Evolutionary conservation across 2,888 invertebrate genomes (phyloP), one percentile per base, ranked within the genome.

Genomic region (Epistrophe eligans): DNA sequence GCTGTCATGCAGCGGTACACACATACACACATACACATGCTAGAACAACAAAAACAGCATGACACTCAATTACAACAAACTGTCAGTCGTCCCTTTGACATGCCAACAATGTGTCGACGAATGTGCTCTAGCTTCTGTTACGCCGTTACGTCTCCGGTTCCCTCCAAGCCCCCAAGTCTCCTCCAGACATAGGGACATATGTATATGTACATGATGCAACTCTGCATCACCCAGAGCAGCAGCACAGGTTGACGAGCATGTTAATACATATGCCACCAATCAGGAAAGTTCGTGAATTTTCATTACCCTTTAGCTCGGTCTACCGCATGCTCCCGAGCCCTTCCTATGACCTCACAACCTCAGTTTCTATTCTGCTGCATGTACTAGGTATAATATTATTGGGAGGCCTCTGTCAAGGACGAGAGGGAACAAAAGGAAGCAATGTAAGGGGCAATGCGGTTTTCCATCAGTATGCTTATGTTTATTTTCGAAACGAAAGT

Each of bases 21-120:
- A 74, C 64, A 64, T 58, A 74, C 40, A 81, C 73, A 74, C 64
- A 64, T 35, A 66, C 32, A 66, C 73, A 77, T 50, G 74, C 74
- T 71, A 57, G 43, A 87, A 83, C 64, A 79, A 87, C 85, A 87
- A 87, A 77, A 87, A 82, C 82, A 87, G 72, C 77, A 79, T 82
- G 83, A 83, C 87, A 87, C 87, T 87, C 87, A 87, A 87, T 87
- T 87, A 87, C 87, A 83, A 82, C 87, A 87, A 87, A 79, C 87
- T 83, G 82, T 87, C 87, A 81, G 85, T 82, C 77, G 64, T 82
- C 70, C 45, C 80, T 76, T 87, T 87, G 87, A 87, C 79, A 82
- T 83, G 74, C 74, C 87, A 87, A 76, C 87, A 82, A 82, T 87
- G 87, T 87, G 85, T 82, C 77, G 66, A 87, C 82, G 79, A 82